Percentiles rank a stretch among this genome's conserved stretches.
These are phyloP conservation scores for Podarcis cretensis DNA, from an alignment of 2,113 vertebrate genomes.

Conservation along the genomic window DNA sequence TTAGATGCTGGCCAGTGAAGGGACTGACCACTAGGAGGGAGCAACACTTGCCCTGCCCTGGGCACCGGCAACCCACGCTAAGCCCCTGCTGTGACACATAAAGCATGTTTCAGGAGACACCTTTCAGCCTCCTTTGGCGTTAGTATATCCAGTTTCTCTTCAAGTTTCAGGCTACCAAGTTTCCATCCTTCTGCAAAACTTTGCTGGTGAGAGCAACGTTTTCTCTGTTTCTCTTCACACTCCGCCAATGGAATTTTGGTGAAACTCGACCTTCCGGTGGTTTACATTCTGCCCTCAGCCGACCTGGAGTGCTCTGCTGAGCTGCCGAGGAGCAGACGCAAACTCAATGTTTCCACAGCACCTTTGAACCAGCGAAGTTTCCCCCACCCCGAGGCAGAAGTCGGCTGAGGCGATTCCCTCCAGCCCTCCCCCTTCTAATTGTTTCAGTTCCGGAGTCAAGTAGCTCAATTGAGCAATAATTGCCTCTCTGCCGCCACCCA, in stretches of 20 bases:
- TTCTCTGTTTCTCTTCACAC: background rate
- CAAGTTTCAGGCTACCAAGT: too few relatives aligned
- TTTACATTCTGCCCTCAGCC: background rate
- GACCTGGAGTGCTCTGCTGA: background rate
- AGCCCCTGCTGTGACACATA: too few relatives aligned
- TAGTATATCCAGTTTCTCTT: too few relatives aligned
- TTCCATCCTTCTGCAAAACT: background rate
- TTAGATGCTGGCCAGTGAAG: too few relatives aligned
- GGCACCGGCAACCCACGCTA: too few relatives aligned
- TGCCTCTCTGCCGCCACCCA: slow-evolving; percentile 67
- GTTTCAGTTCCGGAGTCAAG: slow-evolving; percentile 68
- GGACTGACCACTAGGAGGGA: too few relatives aligned
- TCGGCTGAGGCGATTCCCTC: background rate
- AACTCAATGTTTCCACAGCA: fast-evolving
- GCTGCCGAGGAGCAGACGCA: background rate
- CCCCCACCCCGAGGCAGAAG: background rate
- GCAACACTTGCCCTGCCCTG: too few relatives aligned
- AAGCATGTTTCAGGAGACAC: too few relatives aligned
- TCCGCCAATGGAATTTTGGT: background rate
- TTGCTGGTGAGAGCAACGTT: background rate
- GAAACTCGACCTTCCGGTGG: background rate
- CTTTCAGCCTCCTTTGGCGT: too few relatives aligned
- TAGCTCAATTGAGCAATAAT: slow-evolving; percentile 71
- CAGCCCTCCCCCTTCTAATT: slow-evolving; percentile 23
- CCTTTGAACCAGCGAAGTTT: fast-evolving